Evolutionary conservation across 2,797 vertebrate species (phyloP), one percentile per base, ranked within the genome.

Genomic region (Gymnothorax javanicus): DNA sequence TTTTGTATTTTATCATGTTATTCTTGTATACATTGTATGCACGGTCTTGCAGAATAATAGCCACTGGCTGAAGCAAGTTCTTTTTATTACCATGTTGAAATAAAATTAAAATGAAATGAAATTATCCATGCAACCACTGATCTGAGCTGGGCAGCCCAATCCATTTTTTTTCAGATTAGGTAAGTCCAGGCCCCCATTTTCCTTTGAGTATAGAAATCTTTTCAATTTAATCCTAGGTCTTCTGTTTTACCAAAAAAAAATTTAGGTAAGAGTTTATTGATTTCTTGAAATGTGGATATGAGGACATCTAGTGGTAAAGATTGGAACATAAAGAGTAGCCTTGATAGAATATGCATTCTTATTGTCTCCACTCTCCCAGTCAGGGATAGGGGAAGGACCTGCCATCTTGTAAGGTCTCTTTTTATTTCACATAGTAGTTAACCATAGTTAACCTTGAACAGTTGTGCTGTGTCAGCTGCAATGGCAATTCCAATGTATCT

Each of bases 161-260:
- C 81, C 9, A 84, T 84, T 33, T 67, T 33, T 67, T 57, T 57
- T 84, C 25, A 86, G 9, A 83, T 88, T 77, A 3, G 85, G 85
- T 17, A 84, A 43, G 27, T 87, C 81, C 3, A 89, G 64, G 33
- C 86, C 88, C 64, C 88, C 83, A 17, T 89, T 85, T 0, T 54
- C 20, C 82, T 85, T 89, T 60, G 77, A 52, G 2, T 20, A 59
- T 6, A 50, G 33, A 11, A 87, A 20, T 73, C 25, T 85, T 27
- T 15, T 75, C 73, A 60, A 56, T 75, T 86, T 86, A 52, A 82
- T 84, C 69, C 83, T 89, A n/a, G 85, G 56, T 43, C 27, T 79
- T 83, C 87, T 87, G n/a, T 67, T 85, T 87, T 89, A 83, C 88
- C 86, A 87, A 12, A 84, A n/a, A 17, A 85, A 86, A n/a, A n/a